Conservation (phyloP, 2,113 vertebrate species). For the Neofelis nebulosa region DNA sequence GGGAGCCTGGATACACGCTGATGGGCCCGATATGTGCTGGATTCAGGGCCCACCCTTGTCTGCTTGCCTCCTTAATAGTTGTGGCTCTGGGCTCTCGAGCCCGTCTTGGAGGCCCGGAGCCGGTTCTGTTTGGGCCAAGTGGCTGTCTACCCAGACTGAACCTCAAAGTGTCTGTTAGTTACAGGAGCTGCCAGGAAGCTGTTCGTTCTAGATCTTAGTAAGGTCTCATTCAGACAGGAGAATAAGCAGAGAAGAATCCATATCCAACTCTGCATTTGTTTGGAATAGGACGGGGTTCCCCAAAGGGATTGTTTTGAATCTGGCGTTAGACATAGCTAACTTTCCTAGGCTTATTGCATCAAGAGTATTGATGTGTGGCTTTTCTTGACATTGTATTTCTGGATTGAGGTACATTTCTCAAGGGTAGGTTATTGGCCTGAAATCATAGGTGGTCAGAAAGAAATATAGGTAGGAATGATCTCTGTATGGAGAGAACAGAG, state of each 20-base stretch:
- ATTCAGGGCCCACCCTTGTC: not conserved
- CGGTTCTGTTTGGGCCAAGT: not conserved
- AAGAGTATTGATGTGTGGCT: not conserved
- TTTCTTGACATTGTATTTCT: constrained; percentile 36
- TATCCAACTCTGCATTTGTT: not conserved
- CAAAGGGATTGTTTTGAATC: constrained; percentile 5
- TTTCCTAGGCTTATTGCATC: not conserved
- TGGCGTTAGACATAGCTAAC: not conserved
- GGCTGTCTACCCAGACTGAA: not conserved
- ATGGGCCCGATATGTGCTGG: not conserved
- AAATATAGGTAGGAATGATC: not conserved
- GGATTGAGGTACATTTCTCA: not conserved
- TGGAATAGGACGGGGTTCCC: not conserved
- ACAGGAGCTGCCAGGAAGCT: not conserved
- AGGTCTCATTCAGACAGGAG: not conserved
- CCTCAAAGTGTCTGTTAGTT: not conserved
- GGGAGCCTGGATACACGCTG: fast-evolving
- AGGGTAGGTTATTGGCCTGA: not conserved
- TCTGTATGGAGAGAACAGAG: not conserved
- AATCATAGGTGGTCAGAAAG: not conserved
- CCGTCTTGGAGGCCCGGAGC: not conserved
- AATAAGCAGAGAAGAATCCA: not conserved
- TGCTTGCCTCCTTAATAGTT: not conserved
- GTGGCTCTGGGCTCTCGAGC: not conserved
- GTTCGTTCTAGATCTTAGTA: not conserved